A percentile compares a stretch with the other conserved stretches of the same genome.
Conservation (phyloP, 2,888 invertebrate genomes). For the Scrobipalpa costella region DNA sequence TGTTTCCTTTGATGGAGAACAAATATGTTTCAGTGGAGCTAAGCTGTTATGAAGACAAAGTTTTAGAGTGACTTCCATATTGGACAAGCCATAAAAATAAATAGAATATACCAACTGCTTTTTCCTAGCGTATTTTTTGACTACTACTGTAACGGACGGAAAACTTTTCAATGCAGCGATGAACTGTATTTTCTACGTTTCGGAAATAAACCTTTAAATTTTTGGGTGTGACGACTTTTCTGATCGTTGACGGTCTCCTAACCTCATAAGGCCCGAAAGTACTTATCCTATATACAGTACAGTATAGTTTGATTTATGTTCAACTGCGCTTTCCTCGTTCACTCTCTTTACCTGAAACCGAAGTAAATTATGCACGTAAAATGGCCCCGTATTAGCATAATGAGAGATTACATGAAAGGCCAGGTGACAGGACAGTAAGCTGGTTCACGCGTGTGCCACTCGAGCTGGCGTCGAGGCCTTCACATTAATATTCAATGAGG, state of each 20-base stretch:
- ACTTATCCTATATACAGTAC: no score
- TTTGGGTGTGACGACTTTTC: no score
- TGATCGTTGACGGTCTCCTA: no score
- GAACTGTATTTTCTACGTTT: no score
- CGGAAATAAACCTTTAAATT: no score
- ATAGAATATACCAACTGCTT: no score
- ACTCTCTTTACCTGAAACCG: not conserved
- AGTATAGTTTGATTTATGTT: not conserved
- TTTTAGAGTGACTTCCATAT: not conserved
- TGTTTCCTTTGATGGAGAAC: not conserved
- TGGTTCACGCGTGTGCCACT: constrained; percentile 1
- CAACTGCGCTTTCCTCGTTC: not conserved
- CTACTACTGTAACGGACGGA: no score
- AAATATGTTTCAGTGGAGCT: constrained; percentile 3
- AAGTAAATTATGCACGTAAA: constrained; percentile 10
- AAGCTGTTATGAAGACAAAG: not conserved
- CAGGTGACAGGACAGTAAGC: not conserved
- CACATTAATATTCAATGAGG: constrained; percentile 6
- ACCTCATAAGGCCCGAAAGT: no score
- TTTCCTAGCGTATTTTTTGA: no score
- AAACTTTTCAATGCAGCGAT: no score
- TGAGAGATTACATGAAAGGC: constrained; percentile 6
- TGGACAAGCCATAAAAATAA: not conserved
- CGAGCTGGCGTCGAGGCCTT: not conserved
- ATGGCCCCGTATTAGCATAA: constrained; percentile 3